Conservation (phyloP, 2,113 vertebrate genomes). For the Bambusicola thoracicus region DNA sequence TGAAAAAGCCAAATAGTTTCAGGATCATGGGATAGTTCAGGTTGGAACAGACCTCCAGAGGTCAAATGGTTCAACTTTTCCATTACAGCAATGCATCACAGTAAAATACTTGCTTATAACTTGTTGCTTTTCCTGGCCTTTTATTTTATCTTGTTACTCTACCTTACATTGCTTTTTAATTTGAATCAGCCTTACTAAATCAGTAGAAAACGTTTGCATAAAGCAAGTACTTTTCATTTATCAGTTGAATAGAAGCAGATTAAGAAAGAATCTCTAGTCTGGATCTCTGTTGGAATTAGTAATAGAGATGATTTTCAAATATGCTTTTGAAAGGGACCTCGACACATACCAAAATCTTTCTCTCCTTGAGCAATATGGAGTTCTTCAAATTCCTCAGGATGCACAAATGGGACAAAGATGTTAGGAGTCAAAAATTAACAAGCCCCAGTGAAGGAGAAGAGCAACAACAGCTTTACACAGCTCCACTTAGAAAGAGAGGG, state of each 20-base stretch:
- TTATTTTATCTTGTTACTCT: not conserved
- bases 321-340: not conserved
- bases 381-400: not conserved
- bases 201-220: not conserved
- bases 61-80: conserved; percentile 14
- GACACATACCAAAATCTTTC: fast-evolving
- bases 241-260: not conserved
- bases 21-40: not conserved
- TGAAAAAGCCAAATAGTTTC: not conserved
- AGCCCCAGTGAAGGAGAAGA: not conserved
- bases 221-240: not conserved
- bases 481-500: not conserved
- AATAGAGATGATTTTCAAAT: not conserved
- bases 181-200: not conserved
- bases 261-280: not conserved
- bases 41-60: not conserved
- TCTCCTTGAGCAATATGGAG: not conserved
- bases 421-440: not conserved
- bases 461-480: not conserved
- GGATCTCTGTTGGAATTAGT: not conserved
- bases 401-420: not conserved
- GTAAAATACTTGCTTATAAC: not conserved
- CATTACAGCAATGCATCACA: not conserved
- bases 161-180: not conserved
- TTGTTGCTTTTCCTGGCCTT: not conserved